Percentiles rank a stretch among this genome's conserved stretches.
These are phyloP conservation scores for Oscheius onirici DNA, from an alignment of 2,888 invertebrate genomes.

Conservation along the genomic window DNA sequence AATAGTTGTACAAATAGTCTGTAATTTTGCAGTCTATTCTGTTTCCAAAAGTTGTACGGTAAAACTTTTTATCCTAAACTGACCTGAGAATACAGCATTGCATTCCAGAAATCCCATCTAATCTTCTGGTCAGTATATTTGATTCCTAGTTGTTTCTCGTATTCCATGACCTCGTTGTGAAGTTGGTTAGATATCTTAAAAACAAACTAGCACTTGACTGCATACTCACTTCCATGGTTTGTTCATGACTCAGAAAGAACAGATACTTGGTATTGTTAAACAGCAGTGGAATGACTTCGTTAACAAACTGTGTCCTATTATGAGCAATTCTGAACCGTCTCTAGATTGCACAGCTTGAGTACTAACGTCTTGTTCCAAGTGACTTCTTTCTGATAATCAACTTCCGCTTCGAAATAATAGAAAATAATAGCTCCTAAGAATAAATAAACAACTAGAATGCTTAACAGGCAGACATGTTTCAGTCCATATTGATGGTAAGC, in stretches of 20 bases:
- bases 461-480: conserved; percentile 57
- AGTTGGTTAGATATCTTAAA: conserved; percentile 47
- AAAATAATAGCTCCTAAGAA: conserved; percentile 62
- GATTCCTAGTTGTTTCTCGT: conserved; percentile 63
- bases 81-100: conserved; percentile 69
- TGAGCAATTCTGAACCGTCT: conserved; percentile 38
- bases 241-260: conserved; percentile 60
- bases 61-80: background rate
- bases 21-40: too few species aligned
- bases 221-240: conserved; percentile 45
- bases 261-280: conserved; percentile 67
- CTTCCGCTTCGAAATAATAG: conserved; percentile 55
- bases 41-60: too few species aligned
- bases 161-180: conserved; percentile 38
- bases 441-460: conserved; percentile 55
- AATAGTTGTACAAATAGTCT: conserved; percentile 70
- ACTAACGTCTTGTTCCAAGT: conserved; percentile 43
- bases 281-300: conserved; percentile 53
- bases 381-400: conserved; percentile 51
- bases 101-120: conserved; percentile 70
- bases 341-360: background rate
- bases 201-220: background rate
- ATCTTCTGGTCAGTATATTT: conserved; percentile 67
- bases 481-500: conserved; percentile 64
- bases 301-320: conserved; percentile 59